phyloP scores from a whole-genome alignment of 2,888 invertebrate species.

The Catocala fraxini region DNA sequence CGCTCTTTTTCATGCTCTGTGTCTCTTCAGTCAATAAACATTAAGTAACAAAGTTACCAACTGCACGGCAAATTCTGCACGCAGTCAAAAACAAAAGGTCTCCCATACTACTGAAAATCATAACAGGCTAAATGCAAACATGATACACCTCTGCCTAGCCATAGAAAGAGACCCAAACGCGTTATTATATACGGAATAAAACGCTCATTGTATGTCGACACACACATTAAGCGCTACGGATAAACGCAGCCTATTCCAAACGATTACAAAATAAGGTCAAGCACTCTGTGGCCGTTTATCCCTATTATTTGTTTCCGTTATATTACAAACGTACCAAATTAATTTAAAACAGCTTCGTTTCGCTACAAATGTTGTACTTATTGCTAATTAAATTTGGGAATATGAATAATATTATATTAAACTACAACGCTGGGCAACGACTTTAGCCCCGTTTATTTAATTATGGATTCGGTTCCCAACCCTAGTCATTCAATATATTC shows the following conservation, averaged over 20 bases:
- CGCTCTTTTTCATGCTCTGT: too few relatives aligned
- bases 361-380: conserved; percentile 15
- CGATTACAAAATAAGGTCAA: conserved; percentile 43
- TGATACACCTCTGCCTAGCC: too few relatives aligned
- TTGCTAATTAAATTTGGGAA: conserved; percentile 5
- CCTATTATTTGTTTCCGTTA: conserved; percentile 29
- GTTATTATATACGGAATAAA: too few relatives aligned
- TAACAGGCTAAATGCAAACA: too few relatives aligned
- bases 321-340: conserved; percentile 34
- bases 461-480: not conserved
- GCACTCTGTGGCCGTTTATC: conserved; percentile 35
- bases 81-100: too few relatives aligned
- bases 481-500: not conserved
- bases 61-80: too few relatives aligned
- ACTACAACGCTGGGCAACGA: not conserved
- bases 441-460: not conserved
- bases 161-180: too few relatives aligned
- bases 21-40: too few relatives aligned
- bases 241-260: conserved; percentile 24
- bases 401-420: conserved; percentile 3
- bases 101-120: too few relatives aligned
- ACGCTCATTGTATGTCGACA: not conserved
- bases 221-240: conserved; percentile 11
- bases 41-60: too few relatives aligned
- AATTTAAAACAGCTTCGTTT: conserved; percentile 26